Evolutionary conservation across 2,888 invertebrate species (phyloP).

Genomic region (Kryphioiulus occultus): DNA sequence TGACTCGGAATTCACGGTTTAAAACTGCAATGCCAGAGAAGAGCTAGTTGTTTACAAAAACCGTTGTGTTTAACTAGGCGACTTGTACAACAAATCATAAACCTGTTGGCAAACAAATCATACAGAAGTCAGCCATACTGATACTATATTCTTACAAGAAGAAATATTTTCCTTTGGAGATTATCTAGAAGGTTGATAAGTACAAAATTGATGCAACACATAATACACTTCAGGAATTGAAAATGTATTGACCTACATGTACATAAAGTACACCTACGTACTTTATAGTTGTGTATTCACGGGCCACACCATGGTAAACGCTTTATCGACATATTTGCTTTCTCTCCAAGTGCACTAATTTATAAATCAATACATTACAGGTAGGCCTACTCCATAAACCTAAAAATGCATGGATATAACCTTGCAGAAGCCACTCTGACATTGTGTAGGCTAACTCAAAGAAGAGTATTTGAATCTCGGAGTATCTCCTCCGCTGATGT

Average conservation of each 20-base stretch:
- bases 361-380: neutral
- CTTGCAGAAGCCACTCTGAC: too few species aligned
- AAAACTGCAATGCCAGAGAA: too few species aligned
- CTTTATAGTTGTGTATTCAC: neutral
- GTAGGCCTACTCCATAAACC: neutral
- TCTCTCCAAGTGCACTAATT: neutral
- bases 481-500: too few species aligned
- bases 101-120: neutral
- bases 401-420: neutral
- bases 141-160: too few species aligned
- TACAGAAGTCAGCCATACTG: neutral
- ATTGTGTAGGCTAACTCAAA: too few species aligned
- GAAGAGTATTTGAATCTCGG: too few species aligned
- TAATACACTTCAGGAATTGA: neutral
- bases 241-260: neutral
- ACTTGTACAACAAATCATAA: neutral
- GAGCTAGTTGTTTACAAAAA: too few species aligned
- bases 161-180: neutral
- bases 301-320: neutral
- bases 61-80: too few species aligned
- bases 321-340: constrained; percentile 9
- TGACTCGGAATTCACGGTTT: too few species aligned
- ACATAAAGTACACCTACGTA: neutral
- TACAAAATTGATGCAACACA: neutral
- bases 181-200: neutral